Base-by-base conservation (phyloP, 2,888 invertebrate genomes). In the Eupeodes latifasciatus region DNA sequence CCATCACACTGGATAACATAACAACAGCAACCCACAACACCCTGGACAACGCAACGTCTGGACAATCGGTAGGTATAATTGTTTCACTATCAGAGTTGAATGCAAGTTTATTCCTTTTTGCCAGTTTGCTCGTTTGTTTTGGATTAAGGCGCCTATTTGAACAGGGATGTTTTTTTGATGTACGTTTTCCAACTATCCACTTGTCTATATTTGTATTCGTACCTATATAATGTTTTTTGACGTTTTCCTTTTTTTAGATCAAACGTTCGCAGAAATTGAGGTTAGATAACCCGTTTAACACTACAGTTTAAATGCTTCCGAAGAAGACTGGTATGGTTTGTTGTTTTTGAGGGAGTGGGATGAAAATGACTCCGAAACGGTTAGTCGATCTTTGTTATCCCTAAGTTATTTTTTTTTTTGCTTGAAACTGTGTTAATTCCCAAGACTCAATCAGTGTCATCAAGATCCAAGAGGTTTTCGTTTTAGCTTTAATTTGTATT, bases 21-120 rank as follows among this genome's bases (percentile, higher is more conserved):
- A 77, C 71, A 81, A 49, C 40, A 66, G n/a, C 49, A 12, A 34
- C 14, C 19, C 64, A 66, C 66, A 47, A 27, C 61, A 64, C 53
- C 67, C 11, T 67, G 72, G 59, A 74, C 78, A 77, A 61, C 53
- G 76, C 78, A 77, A 61, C 53, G 76, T 67, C 66, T 55, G 72
- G 81, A 81, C 81, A 81, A 85, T 85, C 67, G 66, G 66, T 80
- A 76, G 57, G 27, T 81, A 78, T 81, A 86, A 81, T 86, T 86
- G 85, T 81, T 86, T 86, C 81, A 75, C 36, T 36, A 27, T 27
- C 27, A 59, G 81, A 75, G 53, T 44, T 78, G 77, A 61, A 78
- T 76, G 81, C 85, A 69, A 81, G 85, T 81, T 85, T 77, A 81
- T 85, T 81, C 77, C 77, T 67, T 81, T 83, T 81, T 66, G 66